Evolutionary conservation across 1,140 invertebrate species (phyloP).

Genomic region (Microplitis mediator): DNA sequence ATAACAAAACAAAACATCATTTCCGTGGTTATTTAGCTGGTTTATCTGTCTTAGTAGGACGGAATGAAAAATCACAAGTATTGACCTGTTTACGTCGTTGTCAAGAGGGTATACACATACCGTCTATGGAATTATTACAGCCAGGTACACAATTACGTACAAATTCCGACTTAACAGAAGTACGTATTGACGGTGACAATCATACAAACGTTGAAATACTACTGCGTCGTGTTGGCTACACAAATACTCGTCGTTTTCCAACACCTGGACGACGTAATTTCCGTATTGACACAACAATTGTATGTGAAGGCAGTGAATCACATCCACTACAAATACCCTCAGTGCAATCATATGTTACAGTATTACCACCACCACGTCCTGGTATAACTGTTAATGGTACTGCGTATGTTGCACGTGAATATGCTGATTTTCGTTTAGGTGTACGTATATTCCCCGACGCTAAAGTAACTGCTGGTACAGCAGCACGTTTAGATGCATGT

Average conservation of each 20-base stretch:
- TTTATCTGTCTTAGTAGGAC: slow-evolving; percentile 79
- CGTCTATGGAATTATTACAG: slow-evolving; percentile 77
- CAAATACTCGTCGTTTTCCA: slow-evolving; percentile 87
- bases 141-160: slow-evolving; percentile 76
- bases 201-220: slow-evolving; percentile 87
- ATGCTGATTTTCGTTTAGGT: slow-evolving; percentile 82
- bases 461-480: slow-evolving; percentile 69
- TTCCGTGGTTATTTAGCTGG: slow-evolving; percentile 88
- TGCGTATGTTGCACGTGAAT: slow-evolving; percentile 81
- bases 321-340: slow-evolving; percentile 65
- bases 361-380: slow-evolving; percentile 83
- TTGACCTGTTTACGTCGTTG: slow-evolving; percentile 85
- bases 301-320: slow-evolving; percentile 63
- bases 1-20: slow-evolving; percentile 86
- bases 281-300: slow-evolving; percentile 79
- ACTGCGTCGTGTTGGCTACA: slow-evolving; percentile 86
- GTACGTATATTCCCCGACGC: slow-evolving; percentile 85
- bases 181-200: slow-evolving; percentile 89
- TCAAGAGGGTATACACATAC: slow-evolving; percentile 80
- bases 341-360: slow-evolving; percentile 85
- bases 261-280: slow-evolving; percentile 91
- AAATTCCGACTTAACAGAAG: slow-evolving; percentile 83
- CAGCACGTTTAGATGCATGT: slow-evolving; percentile 82
- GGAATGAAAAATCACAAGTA: slow-evolving; percentile 80
- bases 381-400: slow-evolving; percentile 84